Evolutionary conservation across 2,113 vertebrate species (phyloP).

Genomic region (Cygnus buccinator): DNA sequence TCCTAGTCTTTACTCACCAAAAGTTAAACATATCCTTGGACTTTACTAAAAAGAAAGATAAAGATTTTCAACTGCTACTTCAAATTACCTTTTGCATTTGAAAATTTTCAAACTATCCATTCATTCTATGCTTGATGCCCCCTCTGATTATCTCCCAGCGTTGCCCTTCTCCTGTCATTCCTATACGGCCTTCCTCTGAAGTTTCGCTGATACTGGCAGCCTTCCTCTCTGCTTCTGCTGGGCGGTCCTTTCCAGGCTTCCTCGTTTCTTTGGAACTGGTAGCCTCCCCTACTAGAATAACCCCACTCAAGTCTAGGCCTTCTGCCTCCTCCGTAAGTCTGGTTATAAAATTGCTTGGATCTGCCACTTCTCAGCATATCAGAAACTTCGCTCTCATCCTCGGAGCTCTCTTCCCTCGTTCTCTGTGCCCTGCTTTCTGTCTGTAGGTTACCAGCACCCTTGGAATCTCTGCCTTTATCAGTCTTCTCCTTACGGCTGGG

Average conservation of each 20-base stretch:
- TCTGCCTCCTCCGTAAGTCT: slow-evolving; percentile 75
- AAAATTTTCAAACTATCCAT: not conserved
- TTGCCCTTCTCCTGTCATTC: slow-evolving; percentile 74
- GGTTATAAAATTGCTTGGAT: slow-evolving; percentile 83
- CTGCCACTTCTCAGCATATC: slow-evolving; percentile 79
- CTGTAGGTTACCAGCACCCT: slow-evolving; percentile 15
- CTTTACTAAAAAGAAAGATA: slow-evolving; percentile 41
- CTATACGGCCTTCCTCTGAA: slow-evolving; percentile 74
- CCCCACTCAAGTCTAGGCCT: slow-evolving; percentile 77
- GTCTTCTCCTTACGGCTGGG: slow-evolving; percentile 63
- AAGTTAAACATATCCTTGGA: not conserved
- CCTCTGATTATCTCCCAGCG: slow-evolving; percentile 77
- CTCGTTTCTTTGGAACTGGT: slow-evolving; percentile 74
- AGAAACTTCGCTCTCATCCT: slow-evolving; percentile 79
- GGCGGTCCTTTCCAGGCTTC: slow-evolving; percentile 79
- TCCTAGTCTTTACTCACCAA: not conserved
- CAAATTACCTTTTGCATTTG: slow-evolving; percentile 14
- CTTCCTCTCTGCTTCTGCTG: slow-evolving; percentile 74
- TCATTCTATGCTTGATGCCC: slow-evolving; percentile 73
- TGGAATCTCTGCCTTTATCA: slow-evolving; percentile 65
- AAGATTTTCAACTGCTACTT: slow-evolving; percentile 41
- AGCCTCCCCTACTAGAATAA: slow-evolving; percentile 75
- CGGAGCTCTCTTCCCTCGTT: slow-evolving; percentile 80
- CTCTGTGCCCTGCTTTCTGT: slow-evolving; percentile 67
- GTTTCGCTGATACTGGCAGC: slow-evolving; percentile 74